A percentile compares a stretch with the other conserved stretches of the same genome.
phyloP scores from a whole-genome alignment of 2,113 vertebrate genomes.

The Ellobius talpinus region DNA sequence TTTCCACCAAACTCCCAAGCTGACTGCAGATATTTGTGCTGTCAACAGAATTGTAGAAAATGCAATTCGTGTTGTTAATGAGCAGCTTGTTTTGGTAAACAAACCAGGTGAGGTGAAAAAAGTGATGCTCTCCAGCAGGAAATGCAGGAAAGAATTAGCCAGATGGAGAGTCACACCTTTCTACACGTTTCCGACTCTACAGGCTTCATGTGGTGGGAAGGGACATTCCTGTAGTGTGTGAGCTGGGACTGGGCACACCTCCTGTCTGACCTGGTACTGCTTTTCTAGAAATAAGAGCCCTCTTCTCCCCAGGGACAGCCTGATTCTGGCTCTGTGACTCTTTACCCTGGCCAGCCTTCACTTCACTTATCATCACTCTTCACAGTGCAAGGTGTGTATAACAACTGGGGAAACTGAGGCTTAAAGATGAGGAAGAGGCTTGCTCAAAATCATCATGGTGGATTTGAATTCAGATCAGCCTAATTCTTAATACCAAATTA shows the following conservation, averaged over 20 bases:
- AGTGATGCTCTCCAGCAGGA: slow-evolving; percentile 73
- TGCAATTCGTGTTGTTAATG: slow-evolving; percentile 79
- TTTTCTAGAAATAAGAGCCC: not conserved
- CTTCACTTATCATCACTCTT: not conserved
- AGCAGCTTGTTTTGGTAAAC: slow-evolving; percentile 85
- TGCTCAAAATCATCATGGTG: not conserved
- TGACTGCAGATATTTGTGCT: slow-evolving; percentile 81
- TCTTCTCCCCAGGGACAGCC: not conserved
- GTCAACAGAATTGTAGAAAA: slow-evolving; percentile 81
- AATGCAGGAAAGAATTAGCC: slow-evolving; percentile 76
- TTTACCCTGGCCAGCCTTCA: not conserved
- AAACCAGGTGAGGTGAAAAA: slow-evolving; percentile 79
- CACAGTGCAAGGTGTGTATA: not conserved
- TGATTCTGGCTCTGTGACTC: not conserved
- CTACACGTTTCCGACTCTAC: not conserved
- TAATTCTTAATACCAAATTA: not conserved
- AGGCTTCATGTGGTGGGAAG: slow-evolving; percentile 58
- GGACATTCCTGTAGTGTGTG: not conserved
- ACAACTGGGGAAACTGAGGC: slow-evolving; percentile 20
- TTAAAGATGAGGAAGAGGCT: not conserved
- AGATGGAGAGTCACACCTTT: slow-evolving; percentile 72
- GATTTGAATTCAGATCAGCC: not conserved
- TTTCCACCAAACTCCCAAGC: slow-evolving; percentile 79
- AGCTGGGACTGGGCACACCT: not conserved
- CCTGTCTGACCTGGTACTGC: slow-evolving; percentile 43